phyloP scores from a whole-genome alignment of 2,888 invertebrate genomes.

The Malthinus flaveolus region DNA sequence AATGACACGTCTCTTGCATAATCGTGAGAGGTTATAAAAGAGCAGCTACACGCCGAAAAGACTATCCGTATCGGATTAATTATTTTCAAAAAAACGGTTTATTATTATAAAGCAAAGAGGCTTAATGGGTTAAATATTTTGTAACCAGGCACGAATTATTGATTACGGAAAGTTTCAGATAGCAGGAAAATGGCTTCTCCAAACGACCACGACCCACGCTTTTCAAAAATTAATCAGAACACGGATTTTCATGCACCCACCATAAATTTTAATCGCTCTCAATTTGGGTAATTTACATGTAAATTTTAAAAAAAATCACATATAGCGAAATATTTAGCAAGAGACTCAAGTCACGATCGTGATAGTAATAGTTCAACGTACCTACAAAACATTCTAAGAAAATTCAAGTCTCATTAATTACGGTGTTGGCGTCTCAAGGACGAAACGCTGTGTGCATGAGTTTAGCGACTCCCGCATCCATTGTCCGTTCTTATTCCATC shows the following conservation, averaged over 20 bases:
- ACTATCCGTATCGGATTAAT: slow-evolving; percentile 19
- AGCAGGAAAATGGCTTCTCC: no score
- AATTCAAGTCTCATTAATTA: slow-evolving; percentile 49
- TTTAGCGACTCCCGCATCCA: slow-evolving; percentile 43
- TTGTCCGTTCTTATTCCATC: slow-evolving; percentile 31
- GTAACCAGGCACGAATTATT: no score
- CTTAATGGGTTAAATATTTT: no score
- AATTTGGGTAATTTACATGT: background rate
- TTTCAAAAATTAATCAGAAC: no score
- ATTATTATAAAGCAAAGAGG: slow-evolving; percentile 45
- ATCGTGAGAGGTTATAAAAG: slow-evolving; percentile 47
- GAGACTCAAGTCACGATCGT: background rate
- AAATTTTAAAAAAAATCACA: background rate
- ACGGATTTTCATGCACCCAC: background rate
- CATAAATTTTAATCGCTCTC: background rate
- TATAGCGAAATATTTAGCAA: background rate
- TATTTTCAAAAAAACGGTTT: slow-evolving; percentile 52
- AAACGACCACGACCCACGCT: no score
- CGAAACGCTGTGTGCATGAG: slow-evolving; percentile 46
- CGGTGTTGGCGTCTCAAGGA: slow-evolving; percentile 55
- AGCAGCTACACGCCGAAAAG: slow-evolving; percentile 44
- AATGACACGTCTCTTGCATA: slow-evolving; percentile 62
- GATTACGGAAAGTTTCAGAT: no score
- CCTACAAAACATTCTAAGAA: slow-evolving; percentile 26
- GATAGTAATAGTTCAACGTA: slow-evolving; percentile 39